These are phyloP conservation scores for Aphis craccivora DNA, from an alignment of 1,140 invertebrate species.

Conservation along the genomic window DNA sequence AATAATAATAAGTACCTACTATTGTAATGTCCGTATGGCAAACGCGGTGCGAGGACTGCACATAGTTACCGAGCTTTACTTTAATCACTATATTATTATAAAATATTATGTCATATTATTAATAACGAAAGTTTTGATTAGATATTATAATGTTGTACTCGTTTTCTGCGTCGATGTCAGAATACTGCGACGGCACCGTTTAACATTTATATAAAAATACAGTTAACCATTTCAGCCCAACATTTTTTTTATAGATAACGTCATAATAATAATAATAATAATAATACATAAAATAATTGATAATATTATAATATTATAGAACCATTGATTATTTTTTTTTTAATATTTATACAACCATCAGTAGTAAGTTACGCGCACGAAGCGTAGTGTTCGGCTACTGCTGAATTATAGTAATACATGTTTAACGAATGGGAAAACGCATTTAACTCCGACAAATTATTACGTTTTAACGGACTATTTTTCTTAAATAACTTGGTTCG, in stretches of 20 bases:
- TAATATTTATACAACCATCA: not conserved
- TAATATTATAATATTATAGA: not conserved
- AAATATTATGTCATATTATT: not conserved
- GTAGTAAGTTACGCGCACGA: not conserved
- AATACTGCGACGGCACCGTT: not conserved
- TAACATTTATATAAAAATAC: not conserved
- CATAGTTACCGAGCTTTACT: not conserved
- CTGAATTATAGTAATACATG: not conserved
- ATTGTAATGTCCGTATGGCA: not conserved
- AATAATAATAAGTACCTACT: not conserved
- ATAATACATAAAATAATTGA: not conserved
- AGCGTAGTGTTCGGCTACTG: not conserved
- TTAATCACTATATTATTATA: not conserved
- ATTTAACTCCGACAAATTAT: not conserved
- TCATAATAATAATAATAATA: not conserved
- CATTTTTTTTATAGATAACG: not conserved
- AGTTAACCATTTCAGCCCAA: not conserved
- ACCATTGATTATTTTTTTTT: not conserved
- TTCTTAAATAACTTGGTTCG: not conserved
- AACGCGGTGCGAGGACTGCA: not conserved
- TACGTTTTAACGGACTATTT: not conserved
- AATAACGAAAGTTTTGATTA: not conserved
- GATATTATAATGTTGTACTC: not conserved
- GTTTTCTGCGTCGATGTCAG: not conserved
- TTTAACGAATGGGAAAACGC: not conserved